Percentiles rank a stretch among this genome's conserved stretches.
Conservation (phyloP, 2,113 vertebrate species). For the Poecilia latipinna region DNA sequence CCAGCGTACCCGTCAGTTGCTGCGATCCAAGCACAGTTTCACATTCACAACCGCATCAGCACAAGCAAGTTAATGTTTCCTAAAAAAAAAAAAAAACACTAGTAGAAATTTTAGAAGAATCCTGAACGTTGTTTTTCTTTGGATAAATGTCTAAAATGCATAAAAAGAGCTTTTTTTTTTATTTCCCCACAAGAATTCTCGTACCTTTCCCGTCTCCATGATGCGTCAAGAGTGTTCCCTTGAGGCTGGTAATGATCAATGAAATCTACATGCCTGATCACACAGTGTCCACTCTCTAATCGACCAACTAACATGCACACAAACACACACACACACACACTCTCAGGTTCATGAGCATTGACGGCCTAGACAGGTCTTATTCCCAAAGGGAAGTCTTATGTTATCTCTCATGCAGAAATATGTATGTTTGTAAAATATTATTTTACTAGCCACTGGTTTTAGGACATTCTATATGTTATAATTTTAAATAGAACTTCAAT, state of each 20-base stretch:
- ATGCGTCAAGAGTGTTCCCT: constrained; percentile 36
- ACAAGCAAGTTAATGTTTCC: background rate
- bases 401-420: background rate
- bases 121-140: background rate
- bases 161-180: background rate
- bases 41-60: background rate
- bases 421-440: background rate
- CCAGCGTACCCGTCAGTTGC: constrained; percentile 86
- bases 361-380: background rate
- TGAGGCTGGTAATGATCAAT: constrained; percentile 67
- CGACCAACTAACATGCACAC: constrained; percentile 13
- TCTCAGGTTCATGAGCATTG: background rate
- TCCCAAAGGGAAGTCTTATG: background rate
- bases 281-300: constrained; percentile 62
- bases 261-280: constrained; percentile 40
- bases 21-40: constrained; percentile 41
- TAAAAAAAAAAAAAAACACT: background rate
- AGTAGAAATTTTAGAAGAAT: background rate
- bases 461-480: background rate
- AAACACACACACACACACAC: background rate
- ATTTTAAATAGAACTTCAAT: background rate
- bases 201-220: constrained; percentile 81
- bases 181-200: background rate
- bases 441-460: background rate
- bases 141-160: background rate